These are phyloP conservation scores for Tachyglossus aculeatus DNA, from an alignment of 2,797 vertebrate species.

Conservation along the genomic window DNA sequence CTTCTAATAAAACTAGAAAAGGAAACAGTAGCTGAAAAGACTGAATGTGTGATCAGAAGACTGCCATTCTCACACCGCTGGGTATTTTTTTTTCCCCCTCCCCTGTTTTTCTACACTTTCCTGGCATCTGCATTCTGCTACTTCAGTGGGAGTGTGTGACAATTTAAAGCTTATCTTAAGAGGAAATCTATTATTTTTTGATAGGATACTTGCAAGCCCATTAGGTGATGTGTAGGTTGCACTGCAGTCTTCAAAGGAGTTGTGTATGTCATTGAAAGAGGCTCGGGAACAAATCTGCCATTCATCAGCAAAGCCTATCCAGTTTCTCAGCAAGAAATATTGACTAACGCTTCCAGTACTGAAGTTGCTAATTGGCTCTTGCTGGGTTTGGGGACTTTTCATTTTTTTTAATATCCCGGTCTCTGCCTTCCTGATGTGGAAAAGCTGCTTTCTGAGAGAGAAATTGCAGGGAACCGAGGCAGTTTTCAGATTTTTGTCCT, in stretches of 20 bases:
- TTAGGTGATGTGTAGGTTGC: not conserved
- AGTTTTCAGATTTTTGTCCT: too few species aligned
- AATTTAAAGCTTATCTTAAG: not conserved
- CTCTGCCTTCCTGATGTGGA: not conserved
- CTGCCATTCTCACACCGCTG: not conserved
- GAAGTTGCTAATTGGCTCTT: not conserved
- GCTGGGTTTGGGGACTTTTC: too few species aligned
- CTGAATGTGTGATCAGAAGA: slow-evolving; percentile 9
- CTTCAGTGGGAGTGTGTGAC: not conserved
- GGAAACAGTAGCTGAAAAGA: not conserved
- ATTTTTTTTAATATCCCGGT: slow-evolving; percentile 9
- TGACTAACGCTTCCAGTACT: not conserved
- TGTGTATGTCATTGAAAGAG: not conserved
- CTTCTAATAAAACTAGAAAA: not conserved
- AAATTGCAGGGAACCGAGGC: too few species aligned
- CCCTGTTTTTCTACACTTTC: not conserved
- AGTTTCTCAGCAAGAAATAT: slow-evolving; percentile 1
- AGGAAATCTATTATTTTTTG: not conserved
- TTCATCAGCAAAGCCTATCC: not conserved
- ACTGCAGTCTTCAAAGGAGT: not conserved
- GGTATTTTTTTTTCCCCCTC: not conserved
- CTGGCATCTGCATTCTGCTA: slow-evolving; percentile 4
- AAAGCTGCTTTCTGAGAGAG: too few species aligned
- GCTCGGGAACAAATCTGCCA: not conserved
- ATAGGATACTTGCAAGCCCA: not conserved